phyloP scores from a whole-genome alignment of 1,140 invertebrate genomes.

The Drosophila punjabiensis region DNA sequence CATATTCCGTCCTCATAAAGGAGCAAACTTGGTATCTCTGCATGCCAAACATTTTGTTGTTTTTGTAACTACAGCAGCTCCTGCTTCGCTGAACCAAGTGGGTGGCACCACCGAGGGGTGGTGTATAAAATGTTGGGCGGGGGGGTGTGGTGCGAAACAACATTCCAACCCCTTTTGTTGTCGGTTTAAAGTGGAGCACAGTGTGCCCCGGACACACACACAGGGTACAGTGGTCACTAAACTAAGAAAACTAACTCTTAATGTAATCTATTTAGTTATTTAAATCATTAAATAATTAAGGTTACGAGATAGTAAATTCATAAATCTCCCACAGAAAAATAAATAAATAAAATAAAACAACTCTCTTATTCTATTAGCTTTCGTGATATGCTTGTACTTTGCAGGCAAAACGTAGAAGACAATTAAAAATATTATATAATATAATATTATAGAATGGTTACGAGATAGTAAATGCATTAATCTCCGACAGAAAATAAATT shows the following conservation, averaged over 20 bases:
- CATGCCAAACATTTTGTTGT: slow-evolving; percentile 66
- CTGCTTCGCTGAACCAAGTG: slow-evolving; percentile 10
- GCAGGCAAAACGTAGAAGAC: not conserved
- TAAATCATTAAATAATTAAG: not conserved
- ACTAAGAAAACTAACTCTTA: not conserved
- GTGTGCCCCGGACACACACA: slow-evolving; percentile 5
- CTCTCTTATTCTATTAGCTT: not conserved
- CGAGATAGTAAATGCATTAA: no score
- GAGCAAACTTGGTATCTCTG: slow-evolving; percentile 65
- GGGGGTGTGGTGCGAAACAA: slow-evolving; percentile 3
- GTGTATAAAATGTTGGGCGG: not conserved
- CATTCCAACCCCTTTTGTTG: slow-evolving; percentile 39
- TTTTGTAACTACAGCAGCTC: slow-evolving; percentile 31
- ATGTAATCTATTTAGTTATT: not conserved
- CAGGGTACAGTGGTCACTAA: not conserved
- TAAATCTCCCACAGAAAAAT: not conserved
- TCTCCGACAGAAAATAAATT: no score
- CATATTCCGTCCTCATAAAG: slow-evolving; percentile 44
- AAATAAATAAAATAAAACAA: not conserved
- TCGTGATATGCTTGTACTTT: not conserved
- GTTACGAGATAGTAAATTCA: not conserved
- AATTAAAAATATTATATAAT: no score
- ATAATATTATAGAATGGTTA: no score
- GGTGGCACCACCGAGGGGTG: not conserved
- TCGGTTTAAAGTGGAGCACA: slow-evolving; percentile 32